A percentile compares a stretch with the other conserved stretches of the same genome.
These are phyloP conservation scores for Didymodactylos carnosus DNA, from an alignment of 2,888 invertebrate species.

Conservation along the genomic window DNA sequence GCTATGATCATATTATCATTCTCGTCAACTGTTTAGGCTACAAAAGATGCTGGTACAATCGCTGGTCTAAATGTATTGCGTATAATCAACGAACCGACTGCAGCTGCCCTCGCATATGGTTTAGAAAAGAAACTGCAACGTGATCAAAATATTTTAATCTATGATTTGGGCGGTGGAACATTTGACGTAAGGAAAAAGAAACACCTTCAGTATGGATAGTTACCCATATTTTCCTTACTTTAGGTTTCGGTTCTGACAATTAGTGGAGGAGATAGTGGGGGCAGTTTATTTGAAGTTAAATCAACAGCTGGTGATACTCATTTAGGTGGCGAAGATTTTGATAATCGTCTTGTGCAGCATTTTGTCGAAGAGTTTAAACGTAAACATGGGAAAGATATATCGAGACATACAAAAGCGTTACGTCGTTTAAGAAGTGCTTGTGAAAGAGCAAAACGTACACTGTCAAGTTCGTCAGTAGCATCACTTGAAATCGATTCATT, in stretches of 20 bases:
- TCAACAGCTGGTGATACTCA: conserved; percentile 79
- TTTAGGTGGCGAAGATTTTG: conserved; percentile 63
- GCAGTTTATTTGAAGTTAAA: conserved; percentile 61
- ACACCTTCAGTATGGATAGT: no score
- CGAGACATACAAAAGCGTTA: conserved; percentile 61
- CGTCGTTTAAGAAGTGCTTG: conserved; percentile 77
- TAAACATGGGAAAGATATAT: conserved; percentile 34
- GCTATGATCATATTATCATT: no score
- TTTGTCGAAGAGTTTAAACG: conserved; percentile 33
- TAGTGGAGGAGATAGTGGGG: conserved; percentile 50
- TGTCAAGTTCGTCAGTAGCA: conserved; percentile 40
- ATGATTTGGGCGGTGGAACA: conserved; percentile 61
- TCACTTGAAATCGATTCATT: conserved; percentile 78
- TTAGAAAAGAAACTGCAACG: conserved; percentile 39
- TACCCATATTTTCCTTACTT: not conserved
- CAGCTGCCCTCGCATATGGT: conserved; percentile 40
- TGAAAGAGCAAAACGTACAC: conserved; percentile 44
- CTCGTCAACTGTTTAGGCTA: conserved; percentile 37
- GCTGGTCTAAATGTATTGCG: conserved; percentile 66
- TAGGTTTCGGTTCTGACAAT: conserved; percentile 81
- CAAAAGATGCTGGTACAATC: conserved; percentile 66
- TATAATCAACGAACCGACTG: conserved; percentile 58
- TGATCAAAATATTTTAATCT: conserved; percentile 42
- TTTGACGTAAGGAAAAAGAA: no score
- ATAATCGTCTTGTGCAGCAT: conserved; percentile 34